Percentiles rank a stretch among this genome's conserved stretches.
Conservation (phyloP, 2,113 vertebrate species). For the Addax nasomaculatus region DNA sequence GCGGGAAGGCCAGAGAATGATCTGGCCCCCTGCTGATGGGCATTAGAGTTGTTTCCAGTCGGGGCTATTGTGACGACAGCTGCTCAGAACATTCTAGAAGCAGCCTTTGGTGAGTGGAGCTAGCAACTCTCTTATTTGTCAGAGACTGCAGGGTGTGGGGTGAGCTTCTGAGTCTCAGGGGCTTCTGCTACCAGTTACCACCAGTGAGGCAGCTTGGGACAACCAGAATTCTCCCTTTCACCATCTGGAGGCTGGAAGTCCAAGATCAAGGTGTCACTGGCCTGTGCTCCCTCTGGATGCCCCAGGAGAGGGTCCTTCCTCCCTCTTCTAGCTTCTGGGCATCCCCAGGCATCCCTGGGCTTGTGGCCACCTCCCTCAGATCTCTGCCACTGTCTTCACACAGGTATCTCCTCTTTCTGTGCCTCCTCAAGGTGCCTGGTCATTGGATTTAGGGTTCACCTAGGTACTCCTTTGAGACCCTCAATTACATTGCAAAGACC, state of each 20-base stretch:
- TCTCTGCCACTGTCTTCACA: background rate
- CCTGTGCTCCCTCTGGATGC: background rate
- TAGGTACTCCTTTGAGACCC: background rate
- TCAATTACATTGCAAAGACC: background rate
- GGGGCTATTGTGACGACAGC: background rate
- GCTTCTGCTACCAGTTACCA: too few relatives aligned
- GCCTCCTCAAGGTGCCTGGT: background rate
- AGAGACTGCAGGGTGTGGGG: background rate
- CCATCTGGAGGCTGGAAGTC: background rate
- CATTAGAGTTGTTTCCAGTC: background rate
- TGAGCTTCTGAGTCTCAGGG: background rate
- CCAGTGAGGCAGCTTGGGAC: background rate
- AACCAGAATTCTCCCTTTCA: background rate
- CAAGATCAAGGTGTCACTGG: background rate
- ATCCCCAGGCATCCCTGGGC: background rate
- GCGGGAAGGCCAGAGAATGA: rapidly evolving
- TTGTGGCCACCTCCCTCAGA: rapidly evolving
- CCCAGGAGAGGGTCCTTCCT: background rate
- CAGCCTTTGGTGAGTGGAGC: background rate
- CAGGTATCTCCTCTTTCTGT: background rate
- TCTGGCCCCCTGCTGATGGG: background rate
- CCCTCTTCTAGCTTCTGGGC: background rate
- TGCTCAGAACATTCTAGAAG: background rate
- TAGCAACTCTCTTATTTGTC: background rate
- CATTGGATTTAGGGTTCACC: background rate